phyloP scores from a whole-genome alignment of 2,797 vertebrate genomes.

The Urosaurus nigricauda region DNA sequence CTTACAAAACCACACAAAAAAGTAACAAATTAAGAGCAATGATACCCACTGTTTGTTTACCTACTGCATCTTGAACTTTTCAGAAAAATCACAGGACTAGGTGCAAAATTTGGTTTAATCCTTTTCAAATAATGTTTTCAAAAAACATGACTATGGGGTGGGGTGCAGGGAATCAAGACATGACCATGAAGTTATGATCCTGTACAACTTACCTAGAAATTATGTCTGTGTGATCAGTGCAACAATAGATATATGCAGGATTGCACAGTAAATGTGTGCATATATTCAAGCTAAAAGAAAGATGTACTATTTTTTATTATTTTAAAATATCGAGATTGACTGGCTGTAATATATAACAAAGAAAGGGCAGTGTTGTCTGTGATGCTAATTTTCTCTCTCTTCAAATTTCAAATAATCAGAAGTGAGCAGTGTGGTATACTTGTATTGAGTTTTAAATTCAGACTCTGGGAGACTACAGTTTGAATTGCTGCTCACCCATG shows the following conservation, averaged over 20 bases:
- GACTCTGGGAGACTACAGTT: too few species aligned
- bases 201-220: neutral
- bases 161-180: neutral
- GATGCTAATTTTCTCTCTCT: neutral
- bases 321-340: neutral
- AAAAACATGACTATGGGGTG: neutral
- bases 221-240: neutral
- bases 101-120: neutral
- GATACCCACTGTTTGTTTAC: neutral
- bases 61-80: neutral
- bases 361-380: neutral
- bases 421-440: too few species aligned
- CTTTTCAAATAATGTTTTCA: neutral
- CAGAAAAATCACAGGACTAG: neutral
- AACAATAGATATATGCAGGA: neutral
- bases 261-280: neutral
- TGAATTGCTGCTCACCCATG: too few species aligned
- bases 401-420: neutral
- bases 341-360: neutral
- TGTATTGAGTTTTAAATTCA: too few species aligned
- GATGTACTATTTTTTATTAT: neutral
- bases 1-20: too few species aligned
- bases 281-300: slow-evolving; percentile 2
- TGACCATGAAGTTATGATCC: neutral
- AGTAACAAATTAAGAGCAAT: neutral